Conservation (phyloP, 2,888 invertebrate genomes). For the Sphaeridia pumilis region DNA sequence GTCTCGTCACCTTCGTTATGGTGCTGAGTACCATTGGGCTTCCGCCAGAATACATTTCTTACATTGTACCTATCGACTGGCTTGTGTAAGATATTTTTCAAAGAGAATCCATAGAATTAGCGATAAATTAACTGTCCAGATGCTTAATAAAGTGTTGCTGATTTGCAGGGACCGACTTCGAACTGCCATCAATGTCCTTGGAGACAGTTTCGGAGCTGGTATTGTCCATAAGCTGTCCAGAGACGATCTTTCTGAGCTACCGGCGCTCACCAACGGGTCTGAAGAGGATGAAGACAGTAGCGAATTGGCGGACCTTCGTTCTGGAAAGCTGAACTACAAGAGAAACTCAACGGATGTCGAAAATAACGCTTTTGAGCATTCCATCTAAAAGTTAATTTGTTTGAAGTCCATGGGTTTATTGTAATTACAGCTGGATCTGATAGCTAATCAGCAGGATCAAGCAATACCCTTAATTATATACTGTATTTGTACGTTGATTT, state of each 20-base stretch:
- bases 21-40: constrained; percentile 40
- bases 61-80: constrained; percentile 40
- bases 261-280: neutral
- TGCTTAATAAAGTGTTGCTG: too few species aligned
- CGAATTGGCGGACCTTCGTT: neutral
- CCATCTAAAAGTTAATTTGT: neutral
- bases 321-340: neutral
- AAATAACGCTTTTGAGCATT: neutral
- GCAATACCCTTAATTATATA: too few species aligned
- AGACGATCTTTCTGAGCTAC: neutral
- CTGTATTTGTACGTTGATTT: too few species aligned
- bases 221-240: constrained; percentile 39
- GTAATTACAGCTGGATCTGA: neutral
- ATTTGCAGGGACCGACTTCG: constrained; percentile 32
- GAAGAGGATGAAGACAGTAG: constrained; percentile 1
- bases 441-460: too few species aligned
- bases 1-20: constrained; percentile 45
- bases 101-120: neutral
- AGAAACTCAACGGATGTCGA: neutral
- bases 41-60: constrained; percentile 39
- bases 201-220: constrained; percentile 53
- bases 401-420: neutral
- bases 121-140: neutral
- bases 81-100: constrained; percentile 37
- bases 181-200: constrained; percentile 73